Evolutionary conservation across 1,140 invertebrate genomes (phyloP).

Genomic region (Pachyrhynchus sulphureomaculatus): DNA sequence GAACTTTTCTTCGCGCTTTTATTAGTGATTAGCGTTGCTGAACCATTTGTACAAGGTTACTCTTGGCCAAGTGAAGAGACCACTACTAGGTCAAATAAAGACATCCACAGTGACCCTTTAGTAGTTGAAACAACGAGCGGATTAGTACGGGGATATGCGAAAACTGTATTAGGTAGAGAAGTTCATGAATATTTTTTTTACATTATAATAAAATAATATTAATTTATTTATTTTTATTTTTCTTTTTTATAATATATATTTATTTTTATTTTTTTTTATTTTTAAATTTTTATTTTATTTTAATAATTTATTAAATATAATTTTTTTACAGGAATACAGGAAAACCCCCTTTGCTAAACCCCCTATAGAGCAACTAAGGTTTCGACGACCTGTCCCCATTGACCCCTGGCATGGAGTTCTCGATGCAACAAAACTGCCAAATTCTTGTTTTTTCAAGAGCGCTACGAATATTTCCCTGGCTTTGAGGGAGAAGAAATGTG

Average conservation of each 20-base stretch:
- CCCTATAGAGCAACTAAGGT: constrained; percentile 82
- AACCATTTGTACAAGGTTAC: constrained; percentile 38
- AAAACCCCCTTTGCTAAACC: constrained; percentile 95
- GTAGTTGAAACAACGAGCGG: constrained; percentile 80
- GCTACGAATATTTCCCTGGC: constrained; percentile 84
- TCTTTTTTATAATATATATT: too few species aligned
- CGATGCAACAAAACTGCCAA: constrained; percentile 75
- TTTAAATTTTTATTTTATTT: constrained; percentile 80
- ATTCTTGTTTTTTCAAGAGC: constrained; percentile 86
- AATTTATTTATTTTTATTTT: too few species aligned
- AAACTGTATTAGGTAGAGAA: constrained; percentile 74
- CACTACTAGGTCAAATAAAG: constrained; percentile 56
- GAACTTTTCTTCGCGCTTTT: constrained; percentile 8
- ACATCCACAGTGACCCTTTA: constrained; percentile 67
- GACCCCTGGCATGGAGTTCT: constrained; percentile 83
- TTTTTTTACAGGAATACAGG: constrained; percentile 88
- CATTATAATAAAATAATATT: too few species aligned
- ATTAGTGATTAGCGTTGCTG: constrained; percentile 3
- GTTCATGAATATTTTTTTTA: too few species aligned
- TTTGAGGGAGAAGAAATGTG: constrained; percentile 93
- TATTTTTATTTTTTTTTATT: constrained; percentile 77
- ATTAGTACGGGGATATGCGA: constrained; percentile 72
- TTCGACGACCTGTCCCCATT: constrained; percentile 80
- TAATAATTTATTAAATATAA: constrained; percentile 84
- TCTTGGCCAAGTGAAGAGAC: constrained; percentile 52